These are phyloP conservation scores for Sebastes itinus DNA, from an alignment of 2,797 vertebrate genomes.

Conservation along the genomic window DNA sequence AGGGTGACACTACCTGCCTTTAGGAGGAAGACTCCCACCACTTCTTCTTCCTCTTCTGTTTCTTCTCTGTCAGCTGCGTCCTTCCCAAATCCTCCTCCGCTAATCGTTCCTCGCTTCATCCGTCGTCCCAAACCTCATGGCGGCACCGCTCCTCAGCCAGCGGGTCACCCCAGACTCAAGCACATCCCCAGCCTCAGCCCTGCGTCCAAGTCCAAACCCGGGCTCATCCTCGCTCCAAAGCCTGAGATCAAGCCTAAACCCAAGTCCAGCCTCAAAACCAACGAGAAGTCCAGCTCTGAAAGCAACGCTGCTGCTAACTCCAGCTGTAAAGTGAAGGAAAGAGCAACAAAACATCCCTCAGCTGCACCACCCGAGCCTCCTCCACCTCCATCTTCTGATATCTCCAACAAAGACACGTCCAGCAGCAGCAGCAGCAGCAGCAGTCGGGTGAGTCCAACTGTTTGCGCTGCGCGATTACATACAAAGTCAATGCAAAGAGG, in stretches of 20 bases:
- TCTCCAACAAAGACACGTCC: background rate
- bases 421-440: background rate
- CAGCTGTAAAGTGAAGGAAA: background rate
- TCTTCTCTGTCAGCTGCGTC: background rate
- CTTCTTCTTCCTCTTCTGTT: background rate
- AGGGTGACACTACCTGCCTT: conserved; percentile 8
- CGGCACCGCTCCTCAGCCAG: background rate
- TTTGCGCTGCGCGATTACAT: no score
- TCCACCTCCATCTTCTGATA: background rate
- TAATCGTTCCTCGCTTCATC: conserved; percentile 9
- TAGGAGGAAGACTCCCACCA: background rate
- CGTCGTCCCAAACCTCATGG: background rate
- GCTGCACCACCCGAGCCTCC: background rate
- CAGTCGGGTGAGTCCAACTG: conserved; percentile 38
- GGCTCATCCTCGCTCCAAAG: background rate
- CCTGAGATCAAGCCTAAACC: background rate
- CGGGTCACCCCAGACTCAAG: background rate
- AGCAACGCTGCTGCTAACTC: background rate
- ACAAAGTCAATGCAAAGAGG: no score
- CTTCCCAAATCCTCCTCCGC: background rate
- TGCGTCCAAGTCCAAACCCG: rapidly evolving
- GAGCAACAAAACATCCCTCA: background rate
- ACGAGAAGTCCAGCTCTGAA: background rate
- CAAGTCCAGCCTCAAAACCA: background rate
- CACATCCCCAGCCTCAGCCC: conserved; percentile 20